Conservation (phyloP, 1,140 invertebrate genomes). For the Neodiprion lecontei region DNA sequence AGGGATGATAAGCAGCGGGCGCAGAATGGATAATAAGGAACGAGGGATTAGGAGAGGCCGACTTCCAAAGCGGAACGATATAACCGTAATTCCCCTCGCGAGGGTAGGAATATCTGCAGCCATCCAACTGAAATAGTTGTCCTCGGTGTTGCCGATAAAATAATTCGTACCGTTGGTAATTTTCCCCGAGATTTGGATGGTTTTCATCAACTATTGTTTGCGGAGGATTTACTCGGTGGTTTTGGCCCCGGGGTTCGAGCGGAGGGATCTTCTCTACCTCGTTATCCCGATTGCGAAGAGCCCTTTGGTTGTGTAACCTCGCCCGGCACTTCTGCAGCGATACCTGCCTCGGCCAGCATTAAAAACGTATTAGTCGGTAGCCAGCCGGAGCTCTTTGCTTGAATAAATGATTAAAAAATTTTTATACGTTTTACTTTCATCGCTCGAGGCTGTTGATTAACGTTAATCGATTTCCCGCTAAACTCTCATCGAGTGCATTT, state of each 20-base stretch:
- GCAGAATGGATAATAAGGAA: too few relatives aligned
- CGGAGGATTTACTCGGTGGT: not conserved
- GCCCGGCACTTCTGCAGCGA: not conserved
- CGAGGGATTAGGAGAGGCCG: too few relatives aligned
- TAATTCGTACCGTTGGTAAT: too few relatives aligned
- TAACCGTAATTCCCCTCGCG: too few relatives aligned
- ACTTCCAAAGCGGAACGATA: too few relatives aligned
- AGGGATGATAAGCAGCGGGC: too few relatives aligned
- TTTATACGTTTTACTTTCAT: not conserved
- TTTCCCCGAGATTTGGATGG: not conserved
- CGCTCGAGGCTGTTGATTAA: not conserved
- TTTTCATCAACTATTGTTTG: conserved; percentile 7
- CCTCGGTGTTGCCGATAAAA: too few relatives aligned
- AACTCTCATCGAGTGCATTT: not conserved
- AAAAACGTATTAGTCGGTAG: not conserved
- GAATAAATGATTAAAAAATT: conserved; percentile 3
- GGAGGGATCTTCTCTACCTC: conserved; percentile 2
- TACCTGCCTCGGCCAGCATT: not conserved
- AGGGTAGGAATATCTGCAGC: too few relatives aligned
- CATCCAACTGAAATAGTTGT: too few relatives aligned
- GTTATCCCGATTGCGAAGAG: conserved; percentile 3
- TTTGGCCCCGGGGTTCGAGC: not conserved
- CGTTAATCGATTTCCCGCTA: not conserved
- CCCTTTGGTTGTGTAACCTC: not conserved
- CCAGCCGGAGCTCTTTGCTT: not conserved